Base-by-base conservation (phyloP, 2,888 invertebrate species). In the Iselma pallidipennis region DNA sequence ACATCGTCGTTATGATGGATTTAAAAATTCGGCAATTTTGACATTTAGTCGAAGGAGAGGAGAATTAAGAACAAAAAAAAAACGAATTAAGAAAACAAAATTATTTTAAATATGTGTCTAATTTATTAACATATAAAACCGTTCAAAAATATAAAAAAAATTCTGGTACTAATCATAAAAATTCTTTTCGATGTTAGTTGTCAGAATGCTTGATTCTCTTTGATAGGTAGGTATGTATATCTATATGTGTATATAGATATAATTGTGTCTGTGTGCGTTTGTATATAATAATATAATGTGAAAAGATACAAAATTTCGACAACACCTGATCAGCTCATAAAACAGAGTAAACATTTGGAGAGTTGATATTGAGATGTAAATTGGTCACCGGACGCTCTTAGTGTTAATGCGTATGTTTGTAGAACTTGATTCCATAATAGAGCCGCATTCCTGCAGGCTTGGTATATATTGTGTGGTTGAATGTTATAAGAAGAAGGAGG, bases 341-440 rank as follows among this genome's bases (percentile, higher is more conserved):
- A 78, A 71, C 72, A 69, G 69, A 71, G 76, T 73, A 77, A 77
- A 78, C 76, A 77, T 76, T 73, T 74, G 61, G 23, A 74, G 64
- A 68, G 68, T 74, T 72, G 73, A 76, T 80, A 81, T 80, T 80
- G 79, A 81, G 81, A 80, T 81, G 80, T 80, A 80, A 81, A 81
- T 80, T 78, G 79, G 78, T 74, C 76, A 74, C 73, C 70, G 74
- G 76, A 73, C 72, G 71, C 73, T 71, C 71, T 73, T 73, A 74
- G 81, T 81, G 80, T 79, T 80, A 80, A 80, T 80, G 80, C 78
- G 76, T 78, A 74, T 80, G 80, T 80, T 80, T 81, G 80, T 78
- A 78, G 79, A 80, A 81, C 80, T 81, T 79, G 81, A 81, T 80
- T 80, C 78, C 76, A 76, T 81, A 81, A 81, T 81, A 80, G 81